Evolutionary conservation across 2,113 vertebrate genomes (phyloP).

Genomic region (Ageneiosus marmoratus): DNA sequence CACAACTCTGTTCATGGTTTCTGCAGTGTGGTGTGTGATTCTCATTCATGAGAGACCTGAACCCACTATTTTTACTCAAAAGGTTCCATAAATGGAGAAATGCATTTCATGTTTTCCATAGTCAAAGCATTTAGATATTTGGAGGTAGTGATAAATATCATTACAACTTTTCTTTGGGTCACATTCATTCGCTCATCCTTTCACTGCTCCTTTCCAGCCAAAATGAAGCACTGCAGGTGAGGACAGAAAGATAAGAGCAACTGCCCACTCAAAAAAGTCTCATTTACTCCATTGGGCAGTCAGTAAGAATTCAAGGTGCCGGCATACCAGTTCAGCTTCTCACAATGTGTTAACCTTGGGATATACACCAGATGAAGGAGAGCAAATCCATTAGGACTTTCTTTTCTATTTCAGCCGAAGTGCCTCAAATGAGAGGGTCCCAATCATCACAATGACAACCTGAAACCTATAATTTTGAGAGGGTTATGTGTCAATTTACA

Average conservation of each 20-base stretch:
- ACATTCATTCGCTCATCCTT: neutral
- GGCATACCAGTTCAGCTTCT: slow-evolving; percentile 6
- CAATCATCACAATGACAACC: slow-evolving; percentile 5
- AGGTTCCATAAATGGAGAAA: neutral
- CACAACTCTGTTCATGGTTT: neutral
- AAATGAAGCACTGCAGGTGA: slow-evolving; percentile 14
- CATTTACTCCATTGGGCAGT: slow-evolving; percentile 9
- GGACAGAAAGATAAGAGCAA: neutral
- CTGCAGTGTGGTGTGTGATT: neutral
- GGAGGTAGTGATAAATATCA: neutral
- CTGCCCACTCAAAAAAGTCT: slow-evolving; percentile 21
- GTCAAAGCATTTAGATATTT: neutral
- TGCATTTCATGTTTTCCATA: neutral
- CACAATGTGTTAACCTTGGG: slow-evolving; percentile 35
- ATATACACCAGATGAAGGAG: slow-evolving; percentile 4
- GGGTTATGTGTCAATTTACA: slow-evolving; percentile 47
- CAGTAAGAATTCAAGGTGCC: slow-evolving; percentile 4
- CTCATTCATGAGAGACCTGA: neutral
- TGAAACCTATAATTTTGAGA: slow-evolving; percentile 37
- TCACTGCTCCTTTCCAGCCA: neutral
- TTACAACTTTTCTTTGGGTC: neutral
- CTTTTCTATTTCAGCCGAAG: slow-evolving; percentile 41
- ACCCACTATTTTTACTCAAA: neutral
- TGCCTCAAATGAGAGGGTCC: slow-evolving; percentile 27
- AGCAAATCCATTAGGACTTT: slow-evolving; percentile 30